Base-by-base conservation (phyloP, 2,113 vertebrate genomes). In the Callaeas wilsoni region DNA sequence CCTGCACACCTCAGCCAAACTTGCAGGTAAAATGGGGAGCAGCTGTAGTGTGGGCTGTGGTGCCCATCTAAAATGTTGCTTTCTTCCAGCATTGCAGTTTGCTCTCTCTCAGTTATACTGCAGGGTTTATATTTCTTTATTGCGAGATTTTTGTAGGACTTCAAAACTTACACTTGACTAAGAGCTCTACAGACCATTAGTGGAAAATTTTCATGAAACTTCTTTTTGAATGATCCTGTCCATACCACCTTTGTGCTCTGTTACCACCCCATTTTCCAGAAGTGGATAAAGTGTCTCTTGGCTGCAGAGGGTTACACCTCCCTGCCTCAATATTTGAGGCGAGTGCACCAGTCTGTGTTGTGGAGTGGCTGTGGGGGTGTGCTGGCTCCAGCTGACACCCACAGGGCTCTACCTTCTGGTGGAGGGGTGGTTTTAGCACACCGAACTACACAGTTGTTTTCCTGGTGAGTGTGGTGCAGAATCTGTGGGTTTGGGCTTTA, bases 241-340 rank as follows among this genome's bases (percentile, higher is more conserved):
- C 6, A 1, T 89, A 18, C 12, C 7, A 13, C 15, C n/a, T 55
- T 33, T 62, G 52, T 67, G 35, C 32, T 74, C n/a, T 46, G 16
- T 59, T 71, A 30, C 20, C 19, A 16, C 35, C 18, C 21, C 10
- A 2, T n/a, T 68, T 79, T 87, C 63, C 41, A n/a, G 67, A 59
- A 60, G 19, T 22, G 42, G 35, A 9, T 81, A 12, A 74, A 39
- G 19, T 30, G 4, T 59, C 14, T 49, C 16, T 69, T 13, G 25
- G 12, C 60, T 59, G 46, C 21, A 15, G 50, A 0, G 1, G 46
- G n/a, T 87, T 73, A 16, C 12, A 5, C 18, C 33, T 83, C 33
- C 17, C 13, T 71, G 27, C 41, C 33, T 63, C 60, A 25, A 0
- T 79, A 7, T 75, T 78, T 1, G 7, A 30, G 29, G 10, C 0